Evolutionary conservation across 2,797 vertebrate genomes (phyloP), one percentile per base, ranked within the genome.

Genomic region (Buceros bicornis): DNA sequence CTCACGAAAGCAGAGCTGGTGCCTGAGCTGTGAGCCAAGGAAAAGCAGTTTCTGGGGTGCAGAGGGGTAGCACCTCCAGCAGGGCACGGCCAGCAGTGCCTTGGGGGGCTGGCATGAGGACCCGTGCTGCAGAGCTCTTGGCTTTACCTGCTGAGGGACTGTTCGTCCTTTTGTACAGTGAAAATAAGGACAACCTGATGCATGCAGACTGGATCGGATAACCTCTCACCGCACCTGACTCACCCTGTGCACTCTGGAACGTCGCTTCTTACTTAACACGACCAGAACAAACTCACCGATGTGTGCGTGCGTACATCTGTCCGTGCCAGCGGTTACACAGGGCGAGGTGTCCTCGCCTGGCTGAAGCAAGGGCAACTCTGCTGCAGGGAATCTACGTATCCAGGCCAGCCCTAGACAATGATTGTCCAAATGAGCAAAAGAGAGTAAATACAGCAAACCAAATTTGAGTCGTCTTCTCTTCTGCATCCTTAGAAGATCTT

Each of bases 251-350:
- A 26, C 3, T 25, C 33, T 65, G 57, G 51, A 61, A 20, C 5
- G 35, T 16, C 0, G 0, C n/a, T 62, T 37, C 60, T 61, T 50
- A 11, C 53, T 90, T 42, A 82, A 40, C 1, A 1, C 0, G 25
- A 18, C 3, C 45, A 50, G 90, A 78, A 37, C 29, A 24, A 51
- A 67, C 43, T 45, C 43, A 47, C 18, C 0, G 1, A 61, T 4
- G 8, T 19, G 5, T 6, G 31, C 20, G 51, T 1, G 3, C 18
- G 6, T 15, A 31, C 4, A 4, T 18, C 64, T 47, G 67, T 6
- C 83, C 0, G 0, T 65, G 72, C 22, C 76, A 67, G 65, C n/a
- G 25, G 16, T 7, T 48, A 50, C 15, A 17, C 45, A 56, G 53
- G 80, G 35, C 24, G 25, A 12, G 61, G 50, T 67, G 37, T 21